Conservation (phyloP, 2,797 vertebrate species). For the Psittacula echo region DNA sequence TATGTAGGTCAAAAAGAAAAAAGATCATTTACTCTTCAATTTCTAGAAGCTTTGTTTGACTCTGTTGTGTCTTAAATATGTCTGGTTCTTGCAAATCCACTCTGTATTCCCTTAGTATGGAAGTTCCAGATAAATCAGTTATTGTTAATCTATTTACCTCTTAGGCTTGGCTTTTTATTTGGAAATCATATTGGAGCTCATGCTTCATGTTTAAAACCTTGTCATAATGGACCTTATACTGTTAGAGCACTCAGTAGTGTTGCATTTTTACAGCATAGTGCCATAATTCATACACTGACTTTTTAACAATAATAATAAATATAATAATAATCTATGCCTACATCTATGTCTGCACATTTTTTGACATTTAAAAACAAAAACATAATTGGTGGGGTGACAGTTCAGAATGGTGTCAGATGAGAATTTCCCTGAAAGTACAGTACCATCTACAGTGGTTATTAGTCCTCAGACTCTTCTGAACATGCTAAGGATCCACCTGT, state of each 20-base stretch:
- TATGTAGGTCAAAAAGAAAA: not conserved
- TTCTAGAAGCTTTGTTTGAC: not conserved
- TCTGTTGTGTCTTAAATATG: not conserved
- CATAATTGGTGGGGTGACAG: not conserved
- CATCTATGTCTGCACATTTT: not conserved
- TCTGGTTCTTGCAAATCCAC: not conserved
- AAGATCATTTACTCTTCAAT: not conserved
- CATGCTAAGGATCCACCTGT: not conserved
- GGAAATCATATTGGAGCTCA: not conserved
- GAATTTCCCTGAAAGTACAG: not conserved
- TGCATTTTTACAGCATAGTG: constrained; percentile 57
- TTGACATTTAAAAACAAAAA: not conserved
- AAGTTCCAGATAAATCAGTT: not conserved
- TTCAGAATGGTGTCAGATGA: not conserved
- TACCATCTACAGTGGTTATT: not conserved
- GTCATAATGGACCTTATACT: not conserved
- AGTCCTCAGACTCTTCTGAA: not conserved
- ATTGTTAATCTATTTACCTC: constrained; percentile 9
- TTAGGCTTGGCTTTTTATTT: not conserved
- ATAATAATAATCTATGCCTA: not conserved
- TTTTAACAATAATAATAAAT: constrained; percentile 69
- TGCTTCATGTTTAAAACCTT: constrained; percentile 16
- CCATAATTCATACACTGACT: constrained; percentile 42
- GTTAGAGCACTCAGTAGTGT: constrained; percentile 26
- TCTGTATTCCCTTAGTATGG: not conserved